phyloP scores from a whole-genome alignment of 2,113 vertebrate genomes.

The human region GRCh38 chr4:83689001-83689500 shows the following conservation, averaged over 20 bases:
- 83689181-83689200: background rate
- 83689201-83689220: background rate
- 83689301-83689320: background rate
- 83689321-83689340: background rate
- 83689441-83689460: background rate
- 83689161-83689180: background rate
- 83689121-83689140: background rate
- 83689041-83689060: background rate
- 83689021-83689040: background rate
- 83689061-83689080: background rate
- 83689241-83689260: background rate
- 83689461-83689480: background rate
- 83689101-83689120: background rate
- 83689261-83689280: background rate
- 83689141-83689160: background rate
- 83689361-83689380: background rate
- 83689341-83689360: background rate
- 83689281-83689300: background rate
- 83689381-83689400: background rate
- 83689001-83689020: background rate
- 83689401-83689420: background rate
- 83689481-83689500: background rate
- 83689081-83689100: background rate
- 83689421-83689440: background rate
- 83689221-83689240: background rate